These are phyloP conservation scores for Fragum fragum DNA, from an alignment of 2,888 invertebrate species.

Conservation along the genomic window DNA sequence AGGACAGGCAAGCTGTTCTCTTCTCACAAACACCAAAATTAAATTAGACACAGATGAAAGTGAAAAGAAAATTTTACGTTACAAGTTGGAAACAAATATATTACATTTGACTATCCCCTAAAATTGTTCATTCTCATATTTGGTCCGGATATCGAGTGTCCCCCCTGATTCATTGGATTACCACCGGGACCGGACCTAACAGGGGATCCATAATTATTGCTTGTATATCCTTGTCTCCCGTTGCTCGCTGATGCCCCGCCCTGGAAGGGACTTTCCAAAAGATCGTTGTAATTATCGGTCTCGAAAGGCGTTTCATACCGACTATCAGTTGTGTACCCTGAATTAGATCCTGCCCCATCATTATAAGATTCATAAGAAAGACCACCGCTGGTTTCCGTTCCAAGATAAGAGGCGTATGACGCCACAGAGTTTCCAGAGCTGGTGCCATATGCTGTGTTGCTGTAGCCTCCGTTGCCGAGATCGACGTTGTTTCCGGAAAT, in stretches of 20 bases:
- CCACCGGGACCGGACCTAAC: constrained; percentile 30
- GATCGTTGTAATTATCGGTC: constrained; percentile 57
- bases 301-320: constrained; percentile 60
- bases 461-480: background rate
- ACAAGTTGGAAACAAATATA: too few species aligned
- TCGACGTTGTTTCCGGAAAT: constrained; percentile 28
- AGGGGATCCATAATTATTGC: constrained; percentile 1
- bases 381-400: background rate
- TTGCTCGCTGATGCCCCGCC: constrained; percentile 16
- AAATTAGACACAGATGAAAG: too few species aligned
- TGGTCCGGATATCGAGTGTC: constrained; percentile 15
- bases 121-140: constrained; percentile 14
- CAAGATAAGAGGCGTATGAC: constrained; percentile 2
- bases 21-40: too few species aligned
- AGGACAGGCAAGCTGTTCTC: too few species aligned
- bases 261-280: constrained; percentile 48
- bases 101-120: background rate
- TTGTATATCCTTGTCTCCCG: background rate
- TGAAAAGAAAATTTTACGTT: too few species aligned
- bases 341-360: background rate
- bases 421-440: background rate
- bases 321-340: background rate
- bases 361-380: background rate
- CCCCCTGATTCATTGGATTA: constrained; percentile 42
- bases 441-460: background rate